Evolutionary conservation across 2,113 vertebrate genomes (phyloP).

Genomic region (Syngnathoides biaculeatus): DNA sequence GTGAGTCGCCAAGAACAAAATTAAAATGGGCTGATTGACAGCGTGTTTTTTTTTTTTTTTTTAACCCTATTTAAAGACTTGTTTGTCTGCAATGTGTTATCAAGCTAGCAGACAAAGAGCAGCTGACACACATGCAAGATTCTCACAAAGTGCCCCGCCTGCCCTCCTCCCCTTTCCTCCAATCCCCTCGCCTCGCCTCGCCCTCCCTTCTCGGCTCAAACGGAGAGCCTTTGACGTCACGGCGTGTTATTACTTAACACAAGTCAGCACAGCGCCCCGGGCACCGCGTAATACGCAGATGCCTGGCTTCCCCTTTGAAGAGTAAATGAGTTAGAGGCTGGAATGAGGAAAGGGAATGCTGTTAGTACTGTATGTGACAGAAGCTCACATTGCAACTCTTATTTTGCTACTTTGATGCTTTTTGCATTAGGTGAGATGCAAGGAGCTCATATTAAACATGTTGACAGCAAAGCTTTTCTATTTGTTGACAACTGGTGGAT

Average conservation of each 20-base stretch:
- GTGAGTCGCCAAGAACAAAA: constrained; percentile 15
- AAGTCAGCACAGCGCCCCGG: constrained; percentile 58
- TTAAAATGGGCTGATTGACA: constrained; percentile 1
- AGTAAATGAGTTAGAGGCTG: constrained; percentile 49
- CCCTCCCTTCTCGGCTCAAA: constrained; percentile 46
- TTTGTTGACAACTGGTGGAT: neutral
- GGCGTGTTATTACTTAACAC: constrained; percentile 71
- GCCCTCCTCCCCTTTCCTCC: constrained; percentile 23
- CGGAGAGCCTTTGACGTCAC: constrained; percentile 70
- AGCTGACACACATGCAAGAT: constrained; percentile 40
- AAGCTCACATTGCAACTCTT: constrained; percentile 4
- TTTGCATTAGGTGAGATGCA: constrained; percentile 10
- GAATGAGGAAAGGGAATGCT: constrained; percentile 29
- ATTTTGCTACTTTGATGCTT: constrained; percentile 10
- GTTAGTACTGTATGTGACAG: constrained; percentile 5
- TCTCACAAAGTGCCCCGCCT: constrained; percentile 36
- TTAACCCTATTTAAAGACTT: neutral
- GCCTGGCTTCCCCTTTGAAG: constrained; percentile 63
- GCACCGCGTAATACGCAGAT: constrained; percentile 67
- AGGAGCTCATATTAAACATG: neutral
- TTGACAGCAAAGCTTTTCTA: neutral
- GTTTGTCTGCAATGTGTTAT: constrained; percentile 6
- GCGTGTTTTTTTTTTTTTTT: constrained; percentile 4
- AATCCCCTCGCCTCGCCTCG: constrained; percentile 7
- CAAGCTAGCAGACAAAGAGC: constrained; percentile 19